Percentiles rank a stretch among this genome's conserved stretches.
Evolutionary conservation across 2,888 invertebrate species (phyloP).

Genomic region (Agrochola lota): DNA sequence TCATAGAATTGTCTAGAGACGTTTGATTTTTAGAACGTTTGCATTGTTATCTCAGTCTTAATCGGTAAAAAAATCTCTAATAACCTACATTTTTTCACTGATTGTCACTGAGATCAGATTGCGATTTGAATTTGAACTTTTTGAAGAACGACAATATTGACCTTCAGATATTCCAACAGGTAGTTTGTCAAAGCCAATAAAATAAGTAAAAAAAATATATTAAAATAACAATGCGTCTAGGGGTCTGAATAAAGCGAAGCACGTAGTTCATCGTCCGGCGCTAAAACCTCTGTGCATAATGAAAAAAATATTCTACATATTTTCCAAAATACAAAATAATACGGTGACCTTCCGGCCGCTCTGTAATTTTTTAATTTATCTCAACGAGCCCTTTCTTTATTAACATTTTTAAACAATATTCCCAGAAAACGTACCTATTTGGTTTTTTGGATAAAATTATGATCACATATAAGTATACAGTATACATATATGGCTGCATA

Average conservation of each 20-base stretch:
- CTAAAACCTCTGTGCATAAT: neutral
- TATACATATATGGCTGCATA: neutral
- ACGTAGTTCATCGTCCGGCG: neutral
- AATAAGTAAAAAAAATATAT: neutral
- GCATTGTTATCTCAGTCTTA: no score
- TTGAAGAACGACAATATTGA: no score
- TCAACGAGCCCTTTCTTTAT: constrained; percentile 8
- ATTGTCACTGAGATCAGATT: no score
- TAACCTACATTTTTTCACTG: no score
- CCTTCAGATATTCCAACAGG: no score
- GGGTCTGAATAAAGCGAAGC: neutral
- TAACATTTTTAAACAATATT: constrained; percentile 5
- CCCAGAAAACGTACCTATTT: neutral
- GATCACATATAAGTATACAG: neutral
- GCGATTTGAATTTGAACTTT: no score
- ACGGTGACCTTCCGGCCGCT: neutral
- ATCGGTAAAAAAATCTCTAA: no score
- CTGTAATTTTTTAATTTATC: constrained; percentile 46
- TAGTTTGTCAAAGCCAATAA: neutral
- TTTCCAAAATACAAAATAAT: constrained; percentile 9
- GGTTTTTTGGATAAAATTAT: neutral
- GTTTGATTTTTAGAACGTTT: no score
- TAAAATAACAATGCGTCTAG: neutral
- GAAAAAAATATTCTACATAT: neutral
- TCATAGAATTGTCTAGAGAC: no score